Percentiles rank a stretch among this genome's conserved stretches.
phyloP scores from a whole-genome alignment of 1,140 invertebrate species.

The Acyrthosiphon pisum region DNA sequence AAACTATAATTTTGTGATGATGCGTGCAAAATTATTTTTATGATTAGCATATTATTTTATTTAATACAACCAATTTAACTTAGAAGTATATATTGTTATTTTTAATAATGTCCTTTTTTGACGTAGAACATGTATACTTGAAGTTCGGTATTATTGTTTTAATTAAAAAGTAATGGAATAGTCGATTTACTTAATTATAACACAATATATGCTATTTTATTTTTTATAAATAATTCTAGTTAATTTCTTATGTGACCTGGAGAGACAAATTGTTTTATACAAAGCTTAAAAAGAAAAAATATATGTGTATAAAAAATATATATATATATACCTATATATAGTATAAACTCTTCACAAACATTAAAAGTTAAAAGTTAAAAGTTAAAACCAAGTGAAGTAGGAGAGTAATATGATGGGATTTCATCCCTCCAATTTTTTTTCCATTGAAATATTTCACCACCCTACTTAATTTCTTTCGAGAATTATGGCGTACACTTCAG shows the following conservation, averaged over 20 bases:
- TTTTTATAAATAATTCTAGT: background rate
- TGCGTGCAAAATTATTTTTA: background rate
- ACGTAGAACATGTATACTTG: background rate
- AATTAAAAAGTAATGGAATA: background rate
- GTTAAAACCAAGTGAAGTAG: background rate
- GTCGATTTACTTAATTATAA: background rate
- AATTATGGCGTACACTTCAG: background rate
- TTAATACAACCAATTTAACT: background rate
- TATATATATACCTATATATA: background rate
- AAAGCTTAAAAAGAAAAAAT: background rate
- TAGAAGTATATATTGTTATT: background rate
- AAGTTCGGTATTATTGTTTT: background rate
- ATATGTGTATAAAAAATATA: background rate
- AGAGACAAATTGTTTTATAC: background rate
- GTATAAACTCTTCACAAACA: background rate
- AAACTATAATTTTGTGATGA: background rate
- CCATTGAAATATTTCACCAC: background rate
- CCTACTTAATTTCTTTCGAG: background rate
- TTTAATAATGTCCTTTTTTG: background rate
- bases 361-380: background rate
- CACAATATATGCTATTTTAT: background rate
- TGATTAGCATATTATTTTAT: background rate
- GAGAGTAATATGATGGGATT: conserved; percentile 1
- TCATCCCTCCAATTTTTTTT: background rate
- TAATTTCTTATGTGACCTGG: background rate